A percentile compares a stretch with the other conserved stretches of the same genome.
Conservation (phyloP, 2,888 invertebrate species). For the Lithophane leautieri region DNA sequence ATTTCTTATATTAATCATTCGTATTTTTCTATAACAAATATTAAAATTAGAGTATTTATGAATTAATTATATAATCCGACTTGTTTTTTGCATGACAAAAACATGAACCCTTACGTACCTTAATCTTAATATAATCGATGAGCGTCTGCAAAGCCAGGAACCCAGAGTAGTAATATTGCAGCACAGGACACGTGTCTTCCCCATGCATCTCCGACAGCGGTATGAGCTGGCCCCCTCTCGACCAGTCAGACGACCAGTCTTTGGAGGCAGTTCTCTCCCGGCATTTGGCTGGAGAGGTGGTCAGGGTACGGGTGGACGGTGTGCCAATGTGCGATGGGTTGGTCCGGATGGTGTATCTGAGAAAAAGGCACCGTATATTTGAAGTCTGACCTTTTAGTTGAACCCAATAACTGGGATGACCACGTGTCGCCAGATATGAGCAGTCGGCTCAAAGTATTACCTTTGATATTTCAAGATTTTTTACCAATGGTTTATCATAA, state of each 20-base stretch:
- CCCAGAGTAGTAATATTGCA: conserved; percentile 94
- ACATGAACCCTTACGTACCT: conserved; percentile 75
- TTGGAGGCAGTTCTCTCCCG: conserved; percentile 90
- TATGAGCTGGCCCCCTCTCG: conserved; percentile 86
- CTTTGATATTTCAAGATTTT: background rate
- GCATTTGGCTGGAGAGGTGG: conserved; percentile 92
- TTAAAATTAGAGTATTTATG: background rate
- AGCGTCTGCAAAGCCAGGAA: conserved; percentile 93
- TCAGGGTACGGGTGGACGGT: conserved; percentile 92
- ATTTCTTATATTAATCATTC: background rate
- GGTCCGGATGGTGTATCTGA: conserved; percentile 93
- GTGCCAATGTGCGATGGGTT: conserved; percentile 92
- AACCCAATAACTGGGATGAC: background rate
- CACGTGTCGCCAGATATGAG: background rate
- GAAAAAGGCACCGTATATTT: background rate
- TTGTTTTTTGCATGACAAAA: background rate
- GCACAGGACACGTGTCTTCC: conserved; percentile 93
- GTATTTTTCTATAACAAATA: background rate
- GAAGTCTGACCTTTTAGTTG: background rate
- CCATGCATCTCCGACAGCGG: conserved; percentile 91
- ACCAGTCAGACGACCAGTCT: conserved; percentile 91
- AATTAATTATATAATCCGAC: background rate
- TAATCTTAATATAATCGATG: conserved; percentile 93
- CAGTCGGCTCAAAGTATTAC: background rate
- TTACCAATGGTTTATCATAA: background rate